Evolutionary conservation across 1,140 invertebrate species (phyloP).

Genomic region (Fopius arisanus): DNA sequence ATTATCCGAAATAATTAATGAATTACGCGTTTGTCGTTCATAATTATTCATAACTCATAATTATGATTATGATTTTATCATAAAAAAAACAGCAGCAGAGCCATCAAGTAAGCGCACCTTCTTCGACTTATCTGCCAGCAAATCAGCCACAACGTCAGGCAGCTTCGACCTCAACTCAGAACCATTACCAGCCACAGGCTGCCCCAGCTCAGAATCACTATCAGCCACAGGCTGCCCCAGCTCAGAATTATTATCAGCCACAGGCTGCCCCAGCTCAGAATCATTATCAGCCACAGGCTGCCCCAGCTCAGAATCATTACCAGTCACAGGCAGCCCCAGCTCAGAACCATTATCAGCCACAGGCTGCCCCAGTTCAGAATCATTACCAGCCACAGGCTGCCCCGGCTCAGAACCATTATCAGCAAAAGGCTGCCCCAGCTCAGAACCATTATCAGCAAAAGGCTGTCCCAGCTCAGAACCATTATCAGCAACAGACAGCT

Average conservation of each 20-base stretch:
- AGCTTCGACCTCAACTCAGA: neutral
- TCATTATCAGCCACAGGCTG: neutral
- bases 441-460: too few relatives aligned
- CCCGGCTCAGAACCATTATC: neutral
- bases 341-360: neutral
- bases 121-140: neutral
- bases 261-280: neutral
- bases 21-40: neutral
- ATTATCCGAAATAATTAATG: too few relatives aligned
- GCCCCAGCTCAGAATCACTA: neutral
- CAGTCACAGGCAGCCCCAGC: neutral
- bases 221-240: neutral
- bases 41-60: too few relatives aligned
- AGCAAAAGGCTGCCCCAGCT: too few relatives aligned
- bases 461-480: neutral
- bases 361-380: neutral
- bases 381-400: neutral
- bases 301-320: neutral
- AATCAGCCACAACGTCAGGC: conserved; percentile 6
- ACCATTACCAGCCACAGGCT: neutral
- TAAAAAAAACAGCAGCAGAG: neutral
- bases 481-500: neutral
- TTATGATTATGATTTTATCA: too few relatives aligned
- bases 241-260: neutral
- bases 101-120: neutral